These are phyloP conservation scores for Halichoerus grypus DNA, from an alignment of 2,113 vertebrate species.

Conservation along the genomic window DNA sequence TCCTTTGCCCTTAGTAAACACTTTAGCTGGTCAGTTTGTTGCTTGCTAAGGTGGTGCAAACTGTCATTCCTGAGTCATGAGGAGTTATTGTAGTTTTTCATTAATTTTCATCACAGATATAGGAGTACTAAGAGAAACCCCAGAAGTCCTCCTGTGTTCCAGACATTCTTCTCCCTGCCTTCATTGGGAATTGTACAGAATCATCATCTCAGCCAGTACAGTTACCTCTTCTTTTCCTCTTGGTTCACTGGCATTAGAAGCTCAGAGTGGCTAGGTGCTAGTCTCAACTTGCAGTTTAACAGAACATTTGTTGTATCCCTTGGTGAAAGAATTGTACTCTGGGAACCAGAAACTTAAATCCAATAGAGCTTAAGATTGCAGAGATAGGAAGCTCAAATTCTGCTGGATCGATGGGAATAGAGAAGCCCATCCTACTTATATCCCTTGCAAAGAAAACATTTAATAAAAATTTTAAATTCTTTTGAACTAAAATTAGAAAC, in stretches of 20 bases:
- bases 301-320: not conserved
- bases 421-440: not conserved
- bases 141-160: not conserved
- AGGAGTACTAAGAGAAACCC: not conserved
- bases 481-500: constrained; percentile 36
- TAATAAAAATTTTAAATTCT: not conserved
- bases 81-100: not conserved
- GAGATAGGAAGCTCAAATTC: not conserved
- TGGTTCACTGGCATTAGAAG: not conserved
- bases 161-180: not conserved
- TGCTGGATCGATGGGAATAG: not conserved
- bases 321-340: not conserved
- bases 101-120: not conserved
- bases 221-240: not conserved
- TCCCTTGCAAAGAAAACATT: not conserved
- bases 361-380: not conserved
- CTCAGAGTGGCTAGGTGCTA: not conserved
- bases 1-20: not conserved
- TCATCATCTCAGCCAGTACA: not conserved
- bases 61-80: not conserved
- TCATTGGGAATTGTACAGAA: not conserved
- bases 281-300: not conserved
- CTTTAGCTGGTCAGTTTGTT: not conserved
- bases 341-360: not conserved
- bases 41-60: not conserved